Evolutionary conservation across 2,888 invertebrate species (phyloP).

Genomic region (Chorisops tibialis): DNA sequence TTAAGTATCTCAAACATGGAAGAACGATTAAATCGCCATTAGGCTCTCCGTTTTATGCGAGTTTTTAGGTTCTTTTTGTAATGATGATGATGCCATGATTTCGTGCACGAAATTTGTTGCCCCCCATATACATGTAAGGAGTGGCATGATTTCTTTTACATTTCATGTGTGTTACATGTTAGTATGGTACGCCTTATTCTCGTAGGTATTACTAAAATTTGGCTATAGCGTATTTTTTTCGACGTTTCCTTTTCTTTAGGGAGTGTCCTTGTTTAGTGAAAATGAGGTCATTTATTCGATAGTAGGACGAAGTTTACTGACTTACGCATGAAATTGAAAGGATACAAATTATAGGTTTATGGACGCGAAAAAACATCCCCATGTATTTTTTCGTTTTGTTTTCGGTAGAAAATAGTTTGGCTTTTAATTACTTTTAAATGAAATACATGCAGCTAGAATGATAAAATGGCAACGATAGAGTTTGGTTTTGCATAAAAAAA

Average conservation of each 20-base stretch:
- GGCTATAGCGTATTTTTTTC: no score
- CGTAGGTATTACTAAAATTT: not conserved
- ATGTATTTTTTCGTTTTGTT: no score
- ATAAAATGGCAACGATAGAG: no score
- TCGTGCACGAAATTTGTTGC: conserved; percentile 30
- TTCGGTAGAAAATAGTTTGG: no score
- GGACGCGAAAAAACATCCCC: no score
- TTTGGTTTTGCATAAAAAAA: no score
- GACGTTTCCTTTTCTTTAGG: conserved; percentile 6
- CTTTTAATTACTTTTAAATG: no score
- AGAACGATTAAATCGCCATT: conserved; percentile 51
- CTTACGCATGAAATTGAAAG: no score
- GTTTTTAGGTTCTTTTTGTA: conserved; percentile 28
- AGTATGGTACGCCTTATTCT: conserved; percentile 13
- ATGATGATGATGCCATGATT: conserved; percentile 36
- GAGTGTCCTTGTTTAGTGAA: conserved; percentile 20
- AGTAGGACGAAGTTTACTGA: no score
- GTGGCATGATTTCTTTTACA: conserved; percentile 29
- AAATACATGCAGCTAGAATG: no score
- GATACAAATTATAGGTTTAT: no score
- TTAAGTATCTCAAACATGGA: conserved; percentile 39
- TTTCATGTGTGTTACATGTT: conserved; percentile 18
- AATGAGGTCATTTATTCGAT: conserved; percentile 6
- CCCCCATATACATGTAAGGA: conserved; percentile 19
- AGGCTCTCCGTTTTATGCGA: conserved; percentile 49